Base-by-base conservation (phyloP, 1,140 invertebrate species). In the Helicoverpa zea region DNA sequence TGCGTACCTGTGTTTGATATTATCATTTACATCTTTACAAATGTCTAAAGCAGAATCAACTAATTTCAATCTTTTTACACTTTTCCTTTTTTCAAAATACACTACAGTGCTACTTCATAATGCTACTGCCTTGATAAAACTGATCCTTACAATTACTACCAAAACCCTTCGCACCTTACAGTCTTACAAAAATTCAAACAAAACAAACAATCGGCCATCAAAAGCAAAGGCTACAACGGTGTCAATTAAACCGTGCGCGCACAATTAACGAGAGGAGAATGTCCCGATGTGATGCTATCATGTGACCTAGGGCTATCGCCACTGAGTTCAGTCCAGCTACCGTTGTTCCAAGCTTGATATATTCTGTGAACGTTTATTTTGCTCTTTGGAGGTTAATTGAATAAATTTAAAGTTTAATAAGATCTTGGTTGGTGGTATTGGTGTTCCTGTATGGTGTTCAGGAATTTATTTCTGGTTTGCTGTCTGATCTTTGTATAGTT, bases 401-500 rank as follows among this genome's bases (percentile, higher is more conserved):
- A 74, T 74, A 56, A 74, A 74, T 74, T 74, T 74, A 58, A 74
- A 43, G 29, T 74, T 74, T 74, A 74, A 74, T 74, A 59, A 56
- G 29, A 59, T 74, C 72, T 58, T 74, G 29, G 54, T 74, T 58
- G 52, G 52, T 58, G 54, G 54, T 58, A 74, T 43, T 23, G 30
- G 30, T 74, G 54, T 74, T 43, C n/a, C n/a, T 43, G 29, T 16
- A 56, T 58, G 58, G 66, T 23, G 16, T 72, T 0, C 4, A 58
- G 16, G 5, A 74, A 58, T 58, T 29, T 72, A 30, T 9, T 47
- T 16, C 30, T 43, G 14, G 1, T 59, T 59, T n/a, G 16, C 23
- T 23, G 16, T 59, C 1, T 10, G 0, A 29, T 63, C 2, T 13
- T 63, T 14, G 0, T 1, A 1, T 16, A 10, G 35, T 43, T 9